These are phyloP conservation scores for Forbesichthys agassizii DNA, from an alignment of 2,113 vertebrate genomes.

Conservation along the genomic window DNA sequence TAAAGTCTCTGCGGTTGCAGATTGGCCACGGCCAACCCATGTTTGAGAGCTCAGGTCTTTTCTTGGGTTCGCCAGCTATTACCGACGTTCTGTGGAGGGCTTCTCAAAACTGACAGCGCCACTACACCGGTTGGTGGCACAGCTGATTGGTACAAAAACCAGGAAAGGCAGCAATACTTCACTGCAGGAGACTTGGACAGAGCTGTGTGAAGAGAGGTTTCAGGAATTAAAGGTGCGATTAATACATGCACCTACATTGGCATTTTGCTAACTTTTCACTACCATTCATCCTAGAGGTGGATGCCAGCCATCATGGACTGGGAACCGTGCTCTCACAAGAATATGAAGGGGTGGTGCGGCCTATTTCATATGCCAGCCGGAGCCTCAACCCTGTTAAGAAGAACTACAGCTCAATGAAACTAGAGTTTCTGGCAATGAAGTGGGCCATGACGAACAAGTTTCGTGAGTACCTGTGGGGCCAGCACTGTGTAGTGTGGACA, in stretches of 20 bases:
- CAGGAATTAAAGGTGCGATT: no score
- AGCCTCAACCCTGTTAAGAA: background rate
- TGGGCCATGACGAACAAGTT: constrained; percentile 8
- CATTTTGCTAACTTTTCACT: no score
- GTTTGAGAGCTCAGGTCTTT: background rate
- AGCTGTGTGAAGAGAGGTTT: no score
- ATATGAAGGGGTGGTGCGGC: background rate
- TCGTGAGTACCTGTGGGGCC: background rate
- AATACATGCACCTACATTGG: no score
- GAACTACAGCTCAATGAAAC: constrained; percentile 9
- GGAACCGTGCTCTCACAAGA: constrained; percentile 8
- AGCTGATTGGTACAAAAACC: background rate
- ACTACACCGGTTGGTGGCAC: no score
- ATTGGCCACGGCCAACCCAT: background rate
- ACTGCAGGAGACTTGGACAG: no score
- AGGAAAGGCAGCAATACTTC: background rate
- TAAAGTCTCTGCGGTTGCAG: background rate
- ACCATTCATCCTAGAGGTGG: no score
- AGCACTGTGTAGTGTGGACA: constrained; percentile 5
- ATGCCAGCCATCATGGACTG: no score
- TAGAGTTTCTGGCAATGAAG: background rate
- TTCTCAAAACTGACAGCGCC: no score
- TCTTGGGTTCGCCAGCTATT: no score
- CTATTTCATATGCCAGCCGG: background rate
- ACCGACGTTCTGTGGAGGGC: no score